Evolutionary conservation across 1,140 invertebrate species (phyloP).

Genomic region (Bombus haemorrhoidalis): DNA sequence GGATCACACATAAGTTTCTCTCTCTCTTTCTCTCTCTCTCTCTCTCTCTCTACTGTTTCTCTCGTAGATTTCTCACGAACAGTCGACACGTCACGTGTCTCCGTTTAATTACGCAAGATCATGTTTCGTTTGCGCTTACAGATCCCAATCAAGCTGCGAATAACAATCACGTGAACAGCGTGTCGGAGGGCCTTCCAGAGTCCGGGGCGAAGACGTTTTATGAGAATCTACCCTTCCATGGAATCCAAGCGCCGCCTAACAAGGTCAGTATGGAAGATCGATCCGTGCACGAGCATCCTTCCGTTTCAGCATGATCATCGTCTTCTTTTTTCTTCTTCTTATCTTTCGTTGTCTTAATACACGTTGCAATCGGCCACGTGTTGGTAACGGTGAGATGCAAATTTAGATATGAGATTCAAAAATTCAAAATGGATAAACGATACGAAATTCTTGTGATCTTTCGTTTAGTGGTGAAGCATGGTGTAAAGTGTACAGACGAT

Average conservation of each 20-base stretch:
- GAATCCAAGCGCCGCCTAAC: constrained; percentile 93
- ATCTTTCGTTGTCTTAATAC: neutral
- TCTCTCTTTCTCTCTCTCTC: neutral
- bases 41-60: neutral
- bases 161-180: constrained; percentile 79
- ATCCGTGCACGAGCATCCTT: neutral
- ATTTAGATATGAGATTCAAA: neutral
- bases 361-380: neutral
- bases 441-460: neutral
- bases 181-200: constrained; percentile 80
- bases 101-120: constrained; percentile 47
- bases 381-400: constrained; percentile 2
- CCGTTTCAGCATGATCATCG: constrained; percentile 16
- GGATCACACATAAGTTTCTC: neutral
- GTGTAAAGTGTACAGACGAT: no score
- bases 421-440: neutral
- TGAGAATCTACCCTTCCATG: constrained; percentile 96
- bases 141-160: constrained; percentile 80
- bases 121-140: constrained; percentile 71
- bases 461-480: no score
- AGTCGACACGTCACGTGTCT: neutral
- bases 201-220: constrained; percentile 89
- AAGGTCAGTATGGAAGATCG: constrained; percentile 86
- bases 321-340: neutral
- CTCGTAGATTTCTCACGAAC: neutral